A percentile compares a stretch with the other conserved stretches of the same genome.
phyloP scores from a whole-genome alignment of 2,888 invertebrate species.

The Halictus ligatus region DNA sequence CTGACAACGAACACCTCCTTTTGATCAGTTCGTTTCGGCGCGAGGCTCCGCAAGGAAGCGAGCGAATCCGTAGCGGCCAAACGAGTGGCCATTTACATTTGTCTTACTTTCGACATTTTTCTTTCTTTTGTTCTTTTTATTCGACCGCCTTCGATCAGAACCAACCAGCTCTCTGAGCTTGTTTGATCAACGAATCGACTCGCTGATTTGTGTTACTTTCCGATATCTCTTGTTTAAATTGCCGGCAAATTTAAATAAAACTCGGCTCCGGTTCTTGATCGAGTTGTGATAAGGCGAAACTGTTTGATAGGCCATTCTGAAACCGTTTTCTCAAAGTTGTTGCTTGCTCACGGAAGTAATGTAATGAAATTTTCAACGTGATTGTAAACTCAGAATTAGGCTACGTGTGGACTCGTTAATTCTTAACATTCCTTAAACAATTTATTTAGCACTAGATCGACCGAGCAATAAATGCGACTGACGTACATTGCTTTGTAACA shows the following conservation, averaged over 20 bases:
- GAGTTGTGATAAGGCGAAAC: background rate
- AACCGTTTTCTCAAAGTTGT: background rate
- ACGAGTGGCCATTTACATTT: constrained; percentile 56
- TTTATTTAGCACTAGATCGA: too few species aligned
- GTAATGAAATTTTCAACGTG: background rate
- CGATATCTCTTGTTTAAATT: constrained; percentile 31
- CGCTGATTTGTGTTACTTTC: constrained; percentile 49
- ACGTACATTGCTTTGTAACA: too few species aligned
- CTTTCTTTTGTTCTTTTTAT: background rate
- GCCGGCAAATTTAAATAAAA: constrained; percentile 57
- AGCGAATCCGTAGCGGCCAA: constrained; percentile 22
- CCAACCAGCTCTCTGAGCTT: constrained; percentile 38
- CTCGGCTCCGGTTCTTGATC: constrained; percentile 14
- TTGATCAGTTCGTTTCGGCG: constrained; percentile 37
- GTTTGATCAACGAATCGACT: constrained; percentile 59
- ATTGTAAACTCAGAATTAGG: background rate
- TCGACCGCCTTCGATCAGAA: constrained; percentile 26
- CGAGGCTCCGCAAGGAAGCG: constrained; percentile 12
- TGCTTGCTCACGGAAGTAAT: background rate
- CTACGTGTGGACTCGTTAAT: background rate
- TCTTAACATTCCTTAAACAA: background rate
- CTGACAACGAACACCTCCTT: constrained; percentile 35
- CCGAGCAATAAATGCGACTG: too few species aligned
- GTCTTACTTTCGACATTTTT: background rate
- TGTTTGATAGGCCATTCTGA: background rate